A percentile compares a stretch with the other conserved stretches of the same genome.
Conservation (phyloP, 2,113 vertebrate genomes). For the Elephantulus edwardii region DNA sequence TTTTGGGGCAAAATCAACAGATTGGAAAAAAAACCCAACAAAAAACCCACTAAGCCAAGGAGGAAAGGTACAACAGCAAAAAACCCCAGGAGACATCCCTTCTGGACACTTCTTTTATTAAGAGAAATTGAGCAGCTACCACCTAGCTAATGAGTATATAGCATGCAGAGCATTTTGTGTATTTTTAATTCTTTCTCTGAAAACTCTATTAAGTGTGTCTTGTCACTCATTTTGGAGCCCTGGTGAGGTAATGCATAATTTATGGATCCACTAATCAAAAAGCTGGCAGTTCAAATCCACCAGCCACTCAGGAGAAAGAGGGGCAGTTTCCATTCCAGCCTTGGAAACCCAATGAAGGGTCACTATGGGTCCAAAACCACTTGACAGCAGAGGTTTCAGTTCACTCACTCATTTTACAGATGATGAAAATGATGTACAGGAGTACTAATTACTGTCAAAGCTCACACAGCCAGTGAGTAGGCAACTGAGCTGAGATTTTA, state of each 20-base stretch:
- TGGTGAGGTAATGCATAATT: too few species aligned
- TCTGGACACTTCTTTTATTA: slow-evolving; percentile 1
- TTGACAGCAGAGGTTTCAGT: too few species aligned
- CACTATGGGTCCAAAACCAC: too few species aligned
- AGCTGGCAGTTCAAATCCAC: too few species aligned
- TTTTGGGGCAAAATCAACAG: slow-evolving; percentile 44
- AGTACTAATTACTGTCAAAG: background rate
- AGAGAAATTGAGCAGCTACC: background rate
- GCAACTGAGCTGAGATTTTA: background rate
- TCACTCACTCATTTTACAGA: slow-evolving; percentile 35
- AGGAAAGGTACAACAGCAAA: slow-evolving; percentile 33
- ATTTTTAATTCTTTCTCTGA: background rate
- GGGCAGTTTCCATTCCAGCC: too few species aligned
- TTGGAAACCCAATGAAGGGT: too few species aligned
- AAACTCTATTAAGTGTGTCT: background rate
- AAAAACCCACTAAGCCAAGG: background rate
- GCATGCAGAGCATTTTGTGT: background rate
- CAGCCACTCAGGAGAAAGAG: too few species aligned
- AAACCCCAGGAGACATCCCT: background rate
- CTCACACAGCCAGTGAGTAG: background rate
- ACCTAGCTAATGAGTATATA: background rate
- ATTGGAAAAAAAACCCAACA: slow-evolving; percentile 46
- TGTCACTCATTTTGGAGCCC: background rate
- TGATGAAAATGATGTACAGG: background rate
- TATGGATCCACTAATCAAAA: too few species aligned